A percentile compares a stretch with the other conserved stretches of the same genome.
Evolutionary conservation across 2,888 invertebrate genomes (phyloP).

Genomic region (Apotomis capreana): DNA sequence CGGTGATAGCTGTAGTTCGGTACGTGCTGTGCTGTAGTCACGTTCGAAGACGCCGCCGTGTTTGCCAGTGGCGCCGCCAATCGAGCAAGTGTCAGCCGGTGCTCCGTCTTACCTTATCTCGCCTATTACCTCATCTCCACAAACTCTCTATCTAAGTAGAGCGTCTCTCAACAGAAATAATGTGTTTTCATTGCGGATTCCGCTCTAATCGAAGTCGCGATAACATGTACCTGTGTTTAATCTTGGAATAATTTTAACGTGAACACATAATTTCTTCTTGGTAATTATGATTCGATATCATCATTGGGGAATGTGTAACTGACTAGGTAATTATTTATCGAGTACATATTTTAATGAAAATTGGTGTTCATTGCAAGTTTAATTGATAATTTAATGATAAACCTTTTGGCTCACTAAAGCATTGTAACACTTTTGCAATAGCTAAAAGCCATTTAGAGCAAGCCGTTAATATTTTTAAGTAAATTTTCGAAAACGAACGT

Average conservation of each 20-base stretch:
- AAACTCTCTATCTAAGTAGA: conserved; percentile 65
- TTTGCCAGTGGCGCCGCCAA: conserved; percentile 43
- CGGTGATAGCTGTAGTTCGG: conserved; percentile 57
- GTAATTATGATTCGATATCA: conserved; percentile 11
- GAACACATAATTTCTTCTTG: conserved; percentile 43
- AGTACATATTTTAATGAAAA: not conserved
- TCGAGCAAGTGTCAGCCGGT: conserved; percentile 47
- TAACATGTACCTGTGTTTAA: conserved; percentile 57
- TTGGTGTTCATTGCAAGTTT: too few species aligned
- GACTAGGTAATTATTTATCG: not conserved
- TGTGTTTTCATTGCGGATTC: conserved; percentile 75
- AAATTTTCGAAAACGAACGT: too few species aligned
- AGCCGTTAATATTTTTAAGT: too few species aligned
- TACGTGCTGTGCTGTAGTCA: conserved; percentile 78
- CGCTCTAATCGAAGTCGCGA: conserved; percentile 48
- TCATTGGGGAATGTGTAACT: not conserved
- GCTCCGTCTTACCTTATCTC: conserved; percentile 61
- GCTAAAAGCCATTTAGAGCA: too few species aligned
- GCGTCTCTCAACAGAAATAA: conserved; percentile 75
- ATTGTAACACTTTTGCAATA: too few species aligned
- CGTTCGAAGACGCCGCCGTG: conserved; percentile 54
- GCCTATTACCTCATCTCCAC: conserved; percentile 53
- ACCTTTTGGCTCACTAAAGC: too few species aligned
- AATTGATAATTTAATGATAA: too few species aligned
- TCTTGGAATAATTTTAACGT: conserved; percentile 63